Base-by-base conservation (phyloP, 2,113 vertebrate species). In the Oreochromis spilurus region DNA sequence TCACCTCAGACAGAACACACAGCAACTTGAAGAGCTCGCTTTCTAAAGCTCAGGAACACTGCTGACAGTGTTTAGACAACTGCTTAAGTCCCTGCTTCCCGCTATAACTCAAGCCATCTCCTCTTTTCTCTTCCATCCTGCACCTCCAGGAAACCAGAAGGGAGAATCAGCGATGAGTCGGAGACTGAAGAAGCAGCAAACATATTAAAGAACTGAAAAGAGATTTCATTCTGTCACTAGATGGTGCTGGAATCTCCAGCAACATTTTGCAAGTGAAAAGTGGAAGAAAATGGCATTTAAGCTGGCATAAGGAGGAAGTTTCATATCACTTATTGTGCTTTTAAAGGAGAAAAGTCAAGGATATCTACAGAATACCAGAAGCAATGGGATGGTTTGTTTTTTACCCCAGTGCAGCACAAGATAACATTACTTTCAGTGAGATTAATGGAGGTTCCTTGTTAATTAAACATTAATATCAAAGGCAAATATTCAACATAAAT, bases 51-150 rank as follows among this genome's bases (percentile, higher is more conserved):
- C 91, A 90, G 91, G 79, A 91, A 93, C 88, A 88, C 55, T 19
- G 58, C 90, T 89, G 93, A 94, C 93, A 94, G 79, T 95, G 93
- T 96, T 96, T 95, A 85, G 92, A 94, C 90, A 93, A 86, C 77
- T 83, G 89, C 82, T 89, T 81, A 92, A 93, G 58, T 87, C 81
- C 88, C 88, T n/a, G 81, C 79, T 95, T 94, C 91, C 95, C 82
- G 82, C 88, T 84, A 79, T 95, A 91, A 93, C 78, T 94, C 94
- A 91, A 50, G 14, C 34, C 40, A 54, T 53, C 31, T 79, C 77
- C 54, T 86, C 85, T 70, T 48, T 50, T 75, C 79, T 62, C 85
- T 58, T 85, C 40, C 43, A 50, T 84, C 84, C 81, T 70, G 43
- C 79, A 84, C 10, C 67, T 57, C 70, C 60, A 55, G 83, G 48